These are phyloP conservation scores for Decapterus maruadsi DNA, from an alignment of 2,797 vertebrate genomes.

Conservation along the genomic window DNA sequence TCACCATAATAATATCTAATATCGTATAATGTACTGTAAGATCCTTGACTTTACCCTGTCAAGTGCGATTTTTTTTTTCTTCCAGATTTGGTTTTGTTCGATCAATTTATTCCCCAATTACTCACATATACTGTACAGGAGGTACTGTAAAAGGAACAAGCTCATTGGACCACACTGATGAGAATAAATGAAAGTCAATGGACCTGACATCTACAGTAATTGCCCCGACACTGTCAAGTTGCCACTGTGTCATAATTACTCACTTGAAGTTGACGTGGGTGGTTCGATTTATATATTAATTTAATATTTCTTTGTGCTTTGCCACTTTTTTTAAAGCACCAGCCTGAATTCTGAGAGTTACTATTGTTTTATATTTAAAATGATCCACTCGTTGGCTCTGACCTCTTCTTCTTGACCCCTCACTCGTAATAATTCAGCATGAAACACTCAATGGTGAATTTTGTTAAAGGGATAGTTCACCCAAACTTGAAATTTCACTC, in stretches of 20 bases:
- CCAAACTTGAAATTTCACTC: no score
- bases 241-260: not conserved
- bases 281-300: not conserved
- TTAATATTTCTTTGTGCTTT: not conserved
- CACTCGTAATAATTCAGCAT: not conserved
- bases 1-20: no score
- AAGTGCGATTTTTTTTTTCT: not conserved
- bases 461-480: no score
- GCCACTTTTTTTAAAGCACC: not conserved
- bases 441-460: not conserved
- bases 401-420: constrained; percentile 3
- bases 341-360: not conserved
- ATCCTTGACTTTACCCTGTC: no score
- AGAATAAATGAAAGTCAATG: not conserved
- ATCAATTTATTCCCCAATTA: not conserved
- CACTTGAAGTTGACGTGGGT: not conserved
- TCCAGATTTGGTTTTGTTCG: not conserved
- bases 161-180: not conserved
- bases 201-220: not conserved
- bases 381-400: constrained; percentile 13
- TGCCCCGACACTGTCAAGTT: constrained; percentile 12
- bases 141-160: not conserved
- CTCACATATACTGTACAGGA: not conserved
- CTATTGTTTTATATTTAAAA: not conserved
- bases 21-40: no score